Evolutionary conservation across 2,797 vertebrate species (phyloP).

Genomic region (Nyctalus aviator): DNA sequence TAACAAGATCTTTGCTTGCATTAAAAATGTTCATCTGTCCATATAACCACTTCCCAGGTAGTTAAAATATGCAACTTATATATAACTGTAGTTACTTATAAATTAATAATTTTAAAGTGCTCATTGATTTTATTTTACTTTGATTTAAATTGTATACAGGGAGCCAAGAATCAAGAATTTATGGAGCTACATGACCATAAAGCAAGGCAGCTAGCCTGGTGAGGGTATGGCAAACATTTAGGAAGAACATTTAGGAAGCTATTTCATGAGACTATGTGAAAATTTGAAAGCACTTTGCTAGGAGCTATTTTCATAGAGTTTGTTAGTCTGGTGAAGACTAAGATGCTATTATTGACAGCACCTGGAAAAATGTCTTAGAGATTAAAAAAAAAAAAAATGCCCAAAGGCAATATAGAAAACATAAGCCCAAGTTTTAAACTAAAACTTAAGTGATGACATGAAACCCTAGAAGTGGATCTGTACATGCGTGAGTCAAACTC

Average conservation of each 20-base stretch:
- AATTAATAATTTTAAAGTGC: conserved; percentile 34
- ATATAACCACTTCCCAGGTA: neutral
- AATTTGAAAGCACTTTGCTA: conserved; percentile 58
- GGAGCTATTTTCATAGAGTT: neutral
- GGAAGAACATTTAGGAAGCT: neutral
- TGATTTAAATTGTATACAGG: conserved; percentile 55
- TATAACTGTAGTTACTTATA: neutral
- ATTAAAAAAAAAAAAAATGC: neutral
- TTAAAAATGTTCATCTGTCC: neutral
- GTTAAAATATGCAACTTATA: neutral
- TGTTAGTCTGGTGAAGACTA: neutral
- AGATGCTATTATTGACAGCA: conserved; percentile 14
- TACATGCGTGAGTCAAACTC: neutral
- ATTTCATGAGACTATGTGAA: conserved; percentile 8
- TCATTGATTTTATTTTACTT: conserved; percentile 53
- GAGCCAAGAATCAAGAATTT: conserved; percentile 37
- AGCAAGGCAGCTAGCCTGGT: neutral
- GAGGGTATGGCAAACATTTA: conserved; percentile 22
- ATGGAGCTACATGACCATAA: neutral
- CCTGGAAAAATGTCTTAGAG: neutral
- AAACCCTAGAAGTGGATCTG: neutral
- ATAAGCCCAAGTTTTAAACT: neutral
- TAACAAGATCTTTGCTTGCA: neutral
- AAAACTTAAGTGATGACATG: neutral
- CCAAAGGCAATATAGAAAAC: conserved; percentile 11